A percentile compares a stretch with the other conserved stretches of the same genome.
Conservation (phyloP, 2,797 vertebrate species). For the Centropyge bicolor region DNA sequence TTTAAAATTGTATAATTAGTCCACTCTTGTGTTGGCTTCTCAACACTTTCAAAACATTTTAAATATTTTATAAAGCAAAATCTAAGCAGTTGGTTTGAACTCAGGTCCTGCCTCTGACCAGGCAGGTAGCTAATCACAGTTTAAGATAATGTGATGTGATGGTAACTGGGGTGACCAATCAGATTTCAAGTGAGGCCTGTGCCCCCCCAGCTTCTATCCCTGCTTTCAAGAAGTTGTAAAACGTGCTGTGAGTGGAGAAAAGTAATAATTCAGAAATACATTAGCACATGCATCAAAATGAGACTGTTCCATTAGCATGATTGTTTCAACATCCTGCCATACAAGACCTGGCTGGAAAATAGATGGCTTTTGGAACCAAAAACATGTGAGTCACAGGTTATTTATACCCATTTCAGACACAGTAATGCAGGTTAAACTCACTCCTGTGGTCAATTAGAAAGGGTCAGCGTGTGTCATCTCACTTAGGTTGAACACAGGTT, state of each 20-base stretch:
- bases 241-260: slow-evolving; percentile 48
- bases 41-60: too few species aligned
- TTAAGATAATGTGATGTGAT: too few species aligned
- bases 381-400: slow-evolving; percentile 1
- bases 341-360: slow-evolving; percentile 31
- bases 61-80: too few species aligned
- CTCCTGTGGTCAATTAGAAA: not conserved
- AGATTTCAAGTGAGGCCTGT: too few species aligned
- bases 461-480: not conserved
- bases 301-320: slow-evolving; percentile 63
- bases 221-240: slow-evolving; percentile 63
- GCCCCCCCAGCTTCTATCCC: too few species aligned
- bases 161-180: too few species aligned
- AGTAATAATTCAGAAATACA: slow-evolving; percentile 61
- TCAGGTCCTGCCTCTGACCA: too few species aligned
- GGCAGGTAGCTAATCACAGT: too few species aligned
- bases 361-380: slow-evolving; percentile 25
- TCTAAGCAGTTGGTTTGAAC: too few species aligned
- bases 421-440: slow-evolving; percentile 17
- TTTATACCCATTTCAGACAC: slow-evolving; percentile 3
- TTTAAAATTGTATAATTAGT: too few species aligned
- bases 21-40: too few species aligned
- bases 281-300: slow-evolving; percentile 65
- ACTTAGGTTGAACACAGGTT: not conserved
- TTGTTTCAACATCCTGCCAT: slow-evolving; percentile 54